Evolutionary conservation across 92 coral and sea anemone genomes (phyloP), one percentile per base, ranked within the genome.

Genomic region (Nematostella vectensis): DNA sequence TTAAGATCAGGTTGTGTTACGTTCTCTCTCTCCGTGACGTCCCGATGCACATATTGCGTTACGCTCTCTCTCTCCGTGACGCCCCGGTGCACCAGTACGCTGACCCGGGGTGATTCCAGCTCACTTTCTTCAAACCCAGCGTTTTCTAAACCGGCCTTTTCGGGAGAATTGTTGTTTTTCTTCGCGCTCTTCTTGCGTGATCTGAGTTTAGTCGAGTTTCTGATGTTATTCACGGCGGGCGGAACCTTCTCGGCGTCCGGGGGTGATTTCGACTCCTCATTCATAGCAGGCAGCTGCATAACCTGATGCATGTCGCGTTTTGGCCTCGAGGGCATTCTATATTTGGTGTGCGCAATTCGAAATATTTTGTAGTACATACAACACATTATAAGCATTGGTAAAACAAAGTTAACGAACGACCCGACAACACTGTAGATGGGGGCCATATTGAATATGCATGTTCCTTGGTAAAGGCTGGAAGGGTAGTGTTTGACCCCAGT

Each of bases 401-500:
- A 9, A 16, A 31, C 51, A 22, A 70, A 70, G 28, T 70, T 70
- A 1, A 70, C 22, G 31, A 59, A 24, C 28, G 61, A 19, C 37
- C 62, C 61, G 1, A 70, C 4, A 9, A 59, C 42, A 8, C 50
- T 26, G 36, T 70, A 60, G 33, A 22, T 27, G 4, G 43, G 47
- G 11, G 24, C 15, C 10, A 51, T 16, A 21, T 70, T 60, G 44
- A 70, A 60, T 17, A 42, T 17, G 30, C 77, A 70, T 1, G 4
- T 3, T 19, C 52, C 54, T 1, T 10, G 1, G 20, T 27, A 11
- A 27, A 50, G 2, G 13, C 27, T 29, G 1, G 54, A 25, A 6
- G 59, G 36, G 3, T 23, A 3, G 15, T 9, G 26, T 40, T 65
- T 81, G 80, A 83, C 76, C 15, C 96, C 89, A 69, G 81, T 37